Conservation (phyloP, 1,140 invertebrate species). For the Arion vulgaris region DNA sequence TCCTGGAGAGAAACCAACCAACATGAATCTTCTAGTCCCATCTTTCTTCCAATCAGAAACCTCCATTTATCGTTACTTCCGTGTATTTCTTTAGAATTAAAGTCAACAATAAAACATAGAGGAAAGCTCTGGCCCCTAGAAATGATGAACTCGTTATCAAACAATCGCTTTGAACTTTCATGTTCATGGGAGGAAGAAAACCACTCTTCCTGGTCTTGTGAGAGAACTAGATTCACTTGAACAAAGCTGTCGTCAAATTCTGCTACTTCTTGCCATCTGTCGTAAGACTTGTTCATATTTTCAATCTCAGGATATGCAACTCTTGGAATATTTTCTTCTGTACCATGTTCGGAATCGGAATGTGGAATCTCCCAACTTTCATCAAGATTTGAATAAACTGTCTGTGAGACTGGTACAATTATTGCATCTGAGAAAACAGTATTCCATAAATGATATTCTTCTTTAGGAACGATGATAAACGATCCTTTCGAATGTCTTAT, state of each 20-base stretch:
- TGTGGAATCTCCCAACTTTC: background rate
- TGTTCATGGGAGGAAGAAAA: background rate
- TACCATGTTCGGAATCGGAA: background rate
- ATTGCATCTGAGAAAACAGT: no score
- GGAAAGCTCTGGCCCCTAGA: background rate
- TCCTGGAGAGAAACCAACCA: slow-evolving; percentile 2
- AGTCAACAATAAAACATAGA: background rate
- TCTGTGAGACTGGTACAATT: background rate
- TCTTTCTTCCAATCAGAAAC: background rate
- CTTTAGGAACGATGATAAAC: background rate
- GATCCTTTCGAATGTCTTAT: no score
- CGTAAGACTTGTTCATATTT: background rate
- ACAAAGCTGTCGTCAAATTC: background rate
- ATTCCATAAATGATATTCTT: background rate
- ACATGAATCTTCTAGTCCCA: background rate
- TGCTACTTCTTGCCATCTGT: background rate
- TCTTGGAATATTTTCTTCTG: no score
- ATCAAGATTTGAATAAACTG: background rate
- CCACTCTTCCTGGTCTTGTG: background rate
- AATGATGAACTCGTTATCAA: background rate
- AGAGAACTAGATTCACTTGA: background rate
- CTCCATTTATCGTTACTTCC: background rate
- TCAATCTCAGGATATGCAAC: background rate
- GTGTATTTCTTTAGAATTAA: background rate
- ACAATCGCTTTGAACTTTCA: background rate